Evolutionary conservation across 1,140 invertebrate genomes (phyloP).

Genomic region (roundworm (Caenorhabditis elegans)): DNA sequence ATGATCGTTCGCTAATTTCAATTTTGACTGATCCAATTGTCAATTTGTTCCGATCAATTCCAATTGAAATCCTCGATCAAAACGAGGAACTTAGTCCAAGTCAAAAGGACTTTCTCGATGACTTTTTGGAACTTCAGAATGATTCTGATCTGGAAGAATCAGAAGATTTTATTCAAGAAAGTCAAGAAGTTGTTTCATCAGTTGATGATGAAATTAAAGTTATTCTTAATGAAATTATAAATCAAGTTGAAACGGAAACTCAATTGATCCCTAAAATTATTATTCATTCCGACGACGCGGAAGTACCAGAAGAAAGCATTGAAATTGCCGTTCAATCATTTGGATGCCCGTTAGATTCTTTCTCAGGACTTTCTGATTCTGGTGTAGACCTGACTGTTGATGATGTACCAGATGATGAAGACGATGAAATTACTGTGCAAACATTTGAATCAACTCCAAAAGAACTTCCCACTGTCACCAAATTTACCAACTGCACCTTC

Average conservation of each 20-base stretch:
- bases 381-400: not conserved
- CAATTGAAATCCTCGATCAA: slow-evolving; percentile 28
- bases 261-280: not conserved
- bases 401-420: not conserved
- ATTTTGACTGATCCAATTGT: slow-evolving; percentile 15
- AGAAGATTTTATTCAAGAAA: not conserved
- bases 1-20: not conserved
- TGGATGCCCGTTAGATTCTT: too few relatives aligned
- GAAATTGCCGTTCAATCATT: not conserved
- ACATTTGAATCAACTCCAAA: not conserved
- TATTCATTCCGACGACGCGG: not conserved
- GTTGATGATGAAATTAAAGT: not conserved
- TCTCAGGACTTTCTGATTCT: not conserved
- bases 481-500: not conserved
- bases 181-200: too few relatives aligned
- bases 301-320: not conserved
- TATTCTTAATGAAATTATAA: not conserved
- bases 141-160: not conserved
- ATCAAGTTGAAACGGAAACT: not conserved
- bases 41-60: not conserved
- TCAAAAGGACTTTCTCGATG: slow-evolving; percentile 14
- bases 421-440: not conserved
- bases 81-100: slow-evolving; percentile 20
- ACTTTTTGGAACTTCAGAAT: not conserved
- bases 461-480: not conserved